Base-by-base conservation (phyloP, 2,797 vertebrate genomes). In the Acanthopagrus latus region DNA sequence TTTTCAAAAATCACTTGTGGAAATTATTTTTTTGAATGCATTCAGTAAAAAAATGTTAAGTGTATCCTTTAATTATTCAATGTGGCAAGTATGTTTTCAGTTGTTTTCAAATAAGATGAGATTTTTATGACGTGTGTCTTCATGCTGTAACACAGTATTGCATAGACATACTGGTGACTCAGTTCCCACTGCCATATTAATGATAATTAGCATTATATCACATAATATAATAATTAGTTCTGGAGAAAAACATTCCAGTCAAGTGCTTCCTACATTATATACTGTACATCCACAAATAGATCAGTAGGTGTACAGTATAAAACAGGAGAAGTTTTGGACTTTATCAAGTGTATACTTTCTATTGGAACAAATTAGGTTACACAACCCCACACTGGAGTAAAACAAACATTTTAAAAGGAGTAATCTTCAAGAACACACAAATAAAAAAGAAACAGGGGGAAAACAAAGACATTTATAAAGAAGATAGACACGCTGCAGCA, bases 241-340 rank as follows among this genome's bases (percentile, higher is more conserved):
- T 21, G 27, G n/a, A 0, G 3, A 51, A 4, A 1, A 0, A n/a
- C 21, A 60, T 2, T 13, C 10, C 23, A 43, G 25, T 25, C 2
- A 17, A 44, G 23, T 23, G 0, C 51, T 4, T 51, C 14, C 12
- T 50, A 41, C 1, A 60, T 52, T 5, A 23, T 6, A 64, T 17
- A 43, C 12, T 27, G 1, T 13, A 56, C 9, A 62, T 4, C 8
- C 25, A 43, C 5, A 55, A 55, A n/a, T 3, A 17, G 9, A 29
- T 29, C 23, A 27, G 38, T 4, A 11, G 5, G 6, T 41, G 43
- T 18, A 5, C 54, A 29, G 47, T 43, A 29, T 8, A 43, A 55
- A 27, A 38, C 13, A 6, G 11, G 20, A 17, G 18, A 43, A 50
- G 27, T 65, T 71, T n/a, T 64, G 5, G 1, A 47, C 44, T 47